Conservation (phyloP, 2,113 vertebrate species). For the Melanostigma gelatinosum region DNA sequence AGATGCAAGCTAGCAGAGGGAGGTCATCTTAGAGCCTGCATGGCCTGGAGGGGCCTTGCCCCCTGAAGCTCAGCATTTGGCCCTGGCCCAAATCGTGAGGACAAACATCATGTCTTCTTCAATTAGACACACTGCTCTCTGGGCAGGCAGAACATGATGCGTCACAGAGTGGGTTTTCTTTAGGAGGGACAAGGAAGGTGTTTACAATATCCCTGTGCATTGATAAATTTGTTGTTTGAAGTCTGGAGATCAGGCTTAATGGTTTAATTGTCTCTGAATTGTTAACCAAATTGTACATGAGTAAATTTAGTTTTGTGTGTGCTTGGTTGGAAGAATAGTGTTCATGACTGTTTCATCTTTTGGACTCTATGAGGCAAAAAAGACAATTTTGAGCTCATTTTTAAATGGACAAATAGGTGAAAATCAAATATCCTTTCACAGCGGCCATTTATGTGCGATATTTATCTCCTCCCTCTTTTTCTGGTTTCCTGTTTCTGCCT, state of each 20-base stretch:
- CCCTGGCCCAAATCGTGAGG: conserved; percentile 77
- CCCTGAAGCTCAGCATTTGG: conserved; percentile 79
- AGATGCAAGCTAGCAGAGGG: conserved; percentile 76
- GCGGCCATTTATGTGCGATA: conserved; percentile 15
- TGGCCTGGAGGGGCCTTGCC: conserved; percentile 74
- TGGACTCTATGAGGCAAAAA: conserved; percentile 18
- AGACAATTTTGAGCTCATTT: conserved; percentile 9
- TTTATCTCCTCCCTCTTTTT: conserved; percentile 13
- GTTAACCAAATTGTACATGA: not conserved
- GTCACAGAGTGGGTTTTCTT: conserved; percentile 9
- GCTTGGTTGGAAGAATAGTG: not conserved
- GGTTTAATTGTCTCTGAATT: conserved; percentile 8
- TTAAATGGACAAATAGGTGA: conserved; percentile 12
- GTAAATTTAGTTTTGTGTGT: conserved; percentile 14
- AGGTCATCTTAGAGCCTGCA: conserved; percentile 80
- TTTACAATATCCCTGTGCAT: conserved; percentile 19
- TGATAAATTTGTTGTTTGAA: conserved; percentile 1
- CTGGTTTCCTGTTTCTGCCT: conserved; percentile 48
- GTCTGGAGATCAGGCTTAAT: not conserved
- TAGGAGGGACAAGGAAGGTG: conserved; percentile 3
- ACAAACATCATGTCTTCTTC: conserved; percentile 81
- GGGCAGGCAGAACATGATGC: conserved; percentile 27
- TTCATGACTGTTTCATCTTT: conserved; percentile 6
- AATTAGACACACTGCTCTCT: conserved; percentile 74
- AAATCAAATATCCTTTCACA: conserved; percentile 37